Conservation (phyloP, 1,140 invertebrate genomes). For the Formica selysi region DNA sequence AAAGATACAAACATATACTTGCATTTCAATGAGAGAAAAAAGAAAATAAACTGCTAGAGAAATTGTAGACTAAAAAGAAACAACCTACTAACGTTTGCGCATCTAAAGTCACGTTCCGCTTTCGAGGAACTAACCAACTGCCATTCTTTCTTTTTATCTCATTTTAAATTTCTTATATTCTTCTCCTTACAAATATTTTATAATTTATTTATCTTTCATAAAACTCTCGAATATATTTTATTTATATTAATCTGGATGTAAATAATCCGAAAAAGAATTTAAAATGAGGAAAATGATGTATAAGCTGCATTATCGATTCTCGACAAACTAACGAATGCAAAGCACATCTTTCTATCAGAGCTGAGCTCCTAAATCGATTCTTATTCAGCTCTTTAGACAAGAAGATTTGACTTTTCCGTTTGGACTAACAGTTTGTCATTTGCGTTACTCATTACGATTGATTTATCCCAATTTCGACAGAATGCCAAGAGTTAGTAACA, state of each 20-base stretch:
- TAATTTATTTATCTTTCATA: slow-evolving; percentile 8
- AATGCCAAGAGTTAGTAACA: slow-evolving; percentile 1
- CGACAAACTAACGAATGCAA: slow-evolving; percentile 37
- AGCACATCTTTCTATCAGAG: slow-evolving; percentile 32
- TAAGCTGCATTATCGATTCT: slow-evolving; percentile 28
- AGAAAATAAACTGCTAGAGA: background rate
- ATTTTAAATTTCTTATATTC: slow-evolving; percentile 13
- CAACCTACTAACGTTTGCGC: background rate
- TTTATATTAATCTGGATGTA: background rate
- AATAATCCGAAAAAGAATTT: slow-evolving; percentile 30
- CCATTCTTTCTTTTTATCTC: background rate
- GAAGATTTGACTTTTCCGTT: slow-evolving; percentile 39
- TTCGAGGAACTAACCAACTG: background rate
- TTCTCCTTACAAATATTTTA: background rate
- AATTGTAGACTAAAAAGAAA: background rate
- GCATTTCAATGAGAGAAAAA: background rate
- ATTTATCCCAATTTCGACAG: slow-evolving; percentile 43
- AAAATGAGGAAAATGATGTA: slow-evolving; percentile 24
- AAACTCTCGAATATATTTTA: background rate
- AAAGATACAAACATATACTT: background rate
- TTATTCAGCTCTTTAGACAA: slow-evolving; percentile 21
- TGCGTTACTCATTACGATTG: slow-evolving; percentile 38
- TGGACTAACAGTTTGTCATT: slow-evolving; percentile 38
- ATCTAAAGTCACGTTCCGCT: slow-evolving; percentile 4
- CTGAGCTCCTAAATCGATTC: slow-evolving; percentile 13